phyloP scores from a whole-genome alignment of 2,113 vertebrate genomes.

The Pterocles gutturalis region DNA sequence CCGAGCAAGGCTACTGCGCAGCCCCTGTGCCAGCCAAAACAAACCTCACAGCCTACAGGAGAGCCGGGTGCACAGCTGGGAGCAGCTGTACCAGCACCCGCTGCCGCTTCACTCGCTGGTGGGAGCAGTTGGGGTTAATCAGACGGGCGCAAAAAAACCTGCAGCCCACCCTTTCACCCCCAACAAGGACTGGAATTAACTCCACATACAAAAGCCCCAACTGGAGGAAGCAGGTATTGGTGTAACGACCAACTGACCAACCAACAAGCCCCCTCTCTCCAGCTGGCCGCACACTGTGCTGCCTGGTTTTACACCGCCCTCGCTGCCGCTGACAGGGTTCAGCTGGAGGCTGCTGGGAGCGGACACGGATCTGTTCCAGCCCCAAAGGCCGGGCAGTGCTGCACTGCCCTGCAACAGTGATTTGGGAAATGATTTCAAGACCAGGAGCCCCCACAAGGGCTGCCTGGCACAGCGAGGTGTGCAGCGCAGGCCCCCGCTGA shows the following conservation, averaged over 20 bases:
- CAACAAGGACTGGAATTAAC: neutral
- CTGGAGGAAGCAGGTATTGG: too few relatives aligned
- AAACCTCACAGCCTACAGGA: neutral
- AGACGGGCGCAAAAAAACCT: neutral
- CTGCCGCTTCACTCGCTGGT: neutral
- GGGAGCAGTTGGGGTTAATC: neutral
- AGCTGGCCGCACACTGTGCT: accelerated
- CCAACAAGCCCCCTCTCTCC: neutral
- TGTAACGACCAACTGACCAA: too few relatives aligned
- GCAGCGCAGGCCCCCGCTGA: neutral
- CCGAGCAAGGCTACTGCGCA: neutral
- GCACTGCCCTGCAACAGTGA: accelerated
- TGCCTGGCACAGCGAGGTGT: accelerated
- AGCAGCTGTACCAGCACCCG: neutral
- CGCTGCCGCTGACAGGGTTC: too few relatives aligned
- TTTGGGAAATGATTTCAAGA: accelerated
- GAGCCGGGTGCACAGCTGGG: neutral
- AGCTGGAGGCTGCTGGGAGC: neutral
- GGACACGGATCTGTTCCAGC: neutral
- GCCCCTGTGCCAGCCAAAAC: accelerated
- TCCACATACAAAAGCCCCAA: neutral
- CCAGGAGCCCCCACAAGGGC: accelerated
- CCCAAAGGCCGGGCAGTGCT: neutral
- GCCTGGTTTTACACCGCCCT: neutral
- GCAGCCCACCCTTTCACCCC: neutral